Evolutionary conservation across 2,888 invertebrate species (phyloP), one percentile per base, ranked within the genome.

Genomic region (Ophion obscuratus): DNA sequence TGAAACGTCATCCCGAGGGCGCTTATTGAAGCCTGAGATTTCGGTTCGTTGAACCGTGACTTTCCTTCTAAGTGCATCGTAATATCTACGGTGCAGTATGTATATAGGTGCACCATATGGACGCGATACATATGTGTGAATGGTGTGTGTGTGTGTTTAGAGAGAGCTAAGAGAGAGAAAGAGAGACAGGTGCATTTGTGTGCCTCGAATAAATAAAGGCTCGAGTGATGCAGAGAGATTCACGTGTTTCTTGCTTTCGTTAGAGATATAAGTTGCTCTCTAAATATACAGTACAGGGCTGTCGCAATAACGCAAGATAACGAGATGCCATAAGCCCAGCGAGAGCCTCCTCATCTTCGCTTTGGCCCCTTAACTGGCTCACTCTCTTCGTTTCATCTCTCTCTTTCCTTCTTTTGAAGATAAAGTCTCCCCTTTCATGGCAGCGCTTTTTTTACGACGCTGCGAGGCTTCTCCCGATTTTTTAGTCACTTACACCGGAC

Each of bases 1-100:
- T 31, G 20, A 73, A 3, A 73, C 59, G n/a, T 71, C 14, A 9
- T 17, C 14, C 53, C 70, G 10, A 9, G 20, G 5, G 14, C 2
- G 17, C 9, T 44, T 27, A 71, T 71, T 53, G n/a, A 31, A 27
- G 36, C 24, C 67, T 17, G 9, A 57, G 67, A 57, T 36, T 67
- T 67, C 24, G 57, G 77, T 67, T 77, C 90, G 88, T 90, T 90
- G 91, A 91, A 90, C 91, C 87, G 83, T 53, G 71, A 61, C 75
- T 59, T 59, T 75, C 82, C 85, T 86, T 64, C n/a, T 27, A 31
- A 66, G 40, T 70, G 68, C 59, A 71, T n/a, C 20, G 27, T 17
- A 75, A 62, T 68, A 66, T 74, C 68, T 73, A 71, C 44, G n/a
- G 66, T 31, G 40, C 57, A 53, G 20, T 36, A 53, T 47, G 20